phyloP scores from a whole-genome alignment of 1,140 invertebrate species.

The Solenopsis invicta region DNA sequence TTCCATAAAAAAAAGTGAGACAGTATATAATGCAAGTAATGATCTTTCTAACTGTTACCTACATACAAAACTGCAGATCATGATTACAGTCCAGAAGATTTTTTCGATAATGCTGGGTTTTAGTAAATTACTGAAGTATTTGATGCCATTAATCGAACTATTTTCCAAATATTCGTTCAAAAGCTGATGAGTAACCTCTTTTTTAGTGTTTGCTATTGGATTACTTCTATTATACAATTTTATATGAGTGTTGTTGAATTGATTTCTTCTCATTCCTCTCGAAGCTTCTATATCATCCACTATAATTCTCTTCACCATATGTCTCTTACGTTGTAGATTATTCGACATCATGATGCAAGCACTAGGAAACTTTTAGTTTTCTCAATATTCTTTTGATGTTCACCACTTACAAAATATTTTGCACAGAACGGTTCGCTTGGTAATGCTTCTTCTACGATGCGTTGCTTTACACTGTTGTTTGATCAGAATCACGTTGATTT shows the following conservation, averaged over 20 bases:
- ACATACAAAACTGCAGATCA: conserved; percentile 61
- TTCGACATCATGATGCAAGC: not conserved
- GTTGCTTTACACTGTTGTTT: conserved; percentile 37
- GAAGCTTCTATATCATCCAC: not conserved
- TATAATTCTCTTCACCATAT: conserved; percentile 10
- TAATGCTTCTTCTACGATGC: conserved; percentile 30
- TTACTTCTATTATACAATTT: not conserved
- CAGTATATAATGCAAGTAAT: not conserved
- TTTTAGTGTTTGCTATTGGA: not conserved
- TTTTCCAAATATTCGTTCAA: conserved; percentile 50
- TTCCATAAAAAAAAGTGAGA: too few species aligned
- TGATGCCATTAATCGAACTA: conserved; percentile 69
- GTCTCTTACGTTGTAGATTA: not conserved
- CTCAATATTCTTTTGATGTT: not conserved
- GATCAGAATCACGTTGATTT: conserved; percentile 27
- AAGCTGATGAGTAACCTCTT: not conserved
- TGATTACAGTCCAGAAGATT: conserved; percentile 57
- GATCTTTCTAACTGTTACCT: conserved; percentile 1
- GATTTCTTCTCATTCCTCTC: not conserved
- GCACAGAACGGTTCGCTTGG: not conserved
- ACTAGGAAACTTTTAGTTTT: not conserved
- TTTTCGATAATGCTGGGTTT: conserved; percentile 46
- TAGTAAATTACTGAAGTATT: conserved; percentile 67
- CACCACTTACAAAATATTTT: not conserved
- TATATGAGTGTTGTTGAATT: not conserved